Conservation (phyloP, 1,140 invertebrate genomes). For the Drosophila kikkawai region DNA sequence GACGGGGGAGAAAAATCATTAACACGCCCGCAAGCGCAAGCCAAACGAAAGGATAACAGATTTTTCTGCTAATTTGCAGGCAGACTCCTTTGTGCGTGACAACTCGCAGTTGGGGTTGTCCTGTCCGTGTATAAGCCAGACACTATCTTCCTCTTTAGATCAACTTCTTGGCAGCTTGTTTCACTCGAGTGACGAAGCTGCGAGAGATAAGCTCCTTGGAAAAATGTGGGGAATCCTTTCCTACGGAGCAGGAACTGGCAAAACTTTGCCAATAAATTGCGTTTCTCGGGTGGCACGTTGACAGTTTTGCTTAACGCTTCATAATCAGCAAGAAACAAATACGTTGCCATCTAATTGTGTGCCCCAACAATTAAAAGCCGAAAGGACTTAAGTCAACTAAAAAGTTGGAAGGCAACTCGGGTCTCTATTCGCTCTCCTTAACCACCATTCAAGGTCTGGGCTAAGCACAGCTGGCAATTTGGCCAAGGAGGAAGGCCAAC, state of each 20-base stretch:
- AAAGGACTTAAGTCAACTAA: slow-evolving; percentile 63
- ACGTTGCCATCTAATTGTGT: slow-evolving; percentile 83
- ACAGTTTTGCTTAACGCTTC: slow-evolving; percentile 85
- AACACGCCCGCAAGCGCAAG: slow-evolving; percentile 84
- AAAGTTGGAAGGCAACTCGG: slow-evolving; percentile 36
- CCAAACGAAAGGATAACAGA: slow-evolving; percentile 85
- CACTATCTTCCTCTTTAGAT: slow-evolving; percentile 71
- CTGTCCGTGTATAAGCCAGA: slow-evolving; percentile 45
- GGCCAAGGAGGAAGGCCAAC: background rate
- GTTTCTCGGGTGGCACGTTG: slow-evolving; percentile 79
- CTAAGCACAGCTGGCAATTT: slow-evolving; percentile 13
- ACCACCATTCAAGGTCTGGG: slow-evolving; percentile 7
- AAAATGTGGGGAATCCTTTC: slow-evolving; percentile 43
- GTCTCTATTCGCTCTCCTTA: background rate
- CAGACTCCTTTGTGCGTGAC: slow-evolving; percentile 84
- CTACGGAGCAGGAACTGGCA: slow-evolving; percentile 14
- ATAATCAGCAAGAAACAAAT: slow-evolving; percentile 85
- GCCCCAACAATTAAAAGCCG: slow-evolving; percentile 72
- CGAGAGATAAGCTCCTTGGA: slow-evolving; percentile 69
- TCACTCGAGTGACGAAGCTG: slow-evolving; percentile 79
- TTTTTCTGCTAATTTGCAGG: slow-evolving; percentile 84
- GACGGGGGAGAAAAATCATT: slow-evolving; percentile 77
- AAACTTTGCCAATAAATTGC: slow-evolving; percentile 84
- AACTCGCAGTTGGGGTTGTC: slow-evolving; percentile 37
- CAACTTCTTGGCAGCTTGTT: slow-evolving; percentile 77